Percentiles rank a stretch among this genome's conserved stretches.
phyloP scores from a whole-genome alignment of 2,888 invertebrate species.

The Boloria euphrosyne region DNA sequence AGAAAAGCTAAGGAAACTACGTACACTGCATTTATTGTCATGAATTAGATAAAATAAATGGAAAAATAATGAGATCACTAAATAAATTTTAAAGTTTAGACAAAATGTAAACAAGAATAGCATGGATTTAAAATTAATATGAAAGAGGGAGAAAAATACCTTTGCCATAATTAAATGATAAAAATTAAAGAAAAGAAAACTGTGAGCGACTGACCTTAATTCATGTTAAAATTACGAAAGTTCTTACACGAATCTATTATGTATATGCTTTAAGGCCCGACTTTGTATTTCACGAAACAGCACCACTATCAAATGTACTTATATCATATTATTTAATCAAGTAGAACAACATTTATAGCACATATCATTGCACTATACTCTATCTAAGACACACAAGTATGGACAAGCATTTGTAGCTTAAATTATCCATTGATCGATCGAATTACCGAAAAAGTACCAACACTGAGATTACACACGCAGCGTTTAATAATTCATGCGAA shows the following conservation, averaged over 20 bases:
- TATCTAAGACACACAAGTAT: no score
- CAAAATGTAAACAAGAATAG: constrained; percentile 73
- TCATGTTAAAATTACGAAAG: constrained; percentile 1
- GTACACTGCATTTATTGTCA: constrained; percentile 39
- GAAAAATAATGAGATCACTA: constrained; percentile 74
- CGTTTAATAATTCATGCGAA: no score
- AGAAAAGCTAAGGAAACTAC: constrained; percentile 4
- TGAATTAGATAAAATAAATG: constrained; percentile 61
- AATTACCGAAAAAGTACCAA: no score
- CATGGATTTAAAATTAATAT: constrained; percentile 10
- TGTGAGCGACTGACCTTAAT: neutral
- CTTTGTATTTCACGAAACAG: constrained; percentile 11
- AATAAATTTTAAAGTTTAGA: constrained; percentile 58
- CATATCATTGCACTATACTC: neutral
- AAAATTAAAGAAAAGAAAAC: neutral
- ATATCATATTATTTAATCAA: constrained; percentile 7
- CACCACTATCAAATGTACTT: constrained; percentile 16
- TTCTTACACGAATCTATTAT: constrained; percentile 2
- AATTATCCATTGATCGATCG: no score
- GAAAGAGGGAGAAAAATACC: constrained; percentile 4
- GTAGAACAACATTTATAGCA: constrained; percentile 13
- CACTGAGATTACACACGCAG: no score
- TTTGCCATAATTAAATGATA: neutral
- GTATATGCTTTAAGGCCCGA: neutral
- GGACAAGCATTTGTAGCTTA: no score